Conservation (phyloP, 2,113 vertebrate species). For the Pedionomus torquatus region DNA sequence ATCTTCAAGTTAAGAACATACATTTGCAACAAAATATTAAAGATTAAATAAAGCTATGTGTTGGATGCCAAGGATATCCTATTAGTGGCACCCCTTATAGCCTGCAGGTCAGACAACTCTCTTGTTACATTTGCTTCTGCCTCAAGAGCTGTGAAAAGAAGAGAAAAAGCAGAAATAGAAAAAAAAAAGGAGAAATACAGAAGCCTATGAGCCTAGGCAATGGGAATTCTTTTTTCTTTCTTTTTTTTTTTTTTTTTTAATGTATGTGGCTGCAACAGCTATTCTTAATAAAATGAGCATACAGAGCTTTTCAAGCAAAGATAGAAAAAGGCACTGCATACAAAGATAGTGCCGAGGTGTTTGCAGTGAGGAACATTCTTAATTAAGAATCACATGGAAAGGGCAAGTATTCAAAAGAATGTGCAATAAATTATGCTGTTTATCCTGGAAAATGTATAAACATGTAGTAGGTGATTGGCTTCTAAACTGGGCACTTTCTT, state of each 20-base stretch:
- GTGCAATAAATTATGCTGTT: not conserved
- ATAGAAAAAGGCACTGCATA: not conserved
- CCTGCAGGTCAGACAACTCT: not conserved
- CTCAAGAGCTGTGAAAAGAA: not conserved
- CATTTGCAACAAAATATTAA: not conserved
- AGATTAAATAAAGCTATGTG: not conserved
- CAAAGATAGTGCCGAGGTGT: not conserved
- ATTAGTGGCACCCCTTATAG: not conserved
- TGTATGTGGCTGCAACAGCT: not conserved
- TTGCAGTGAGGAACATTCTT: not conserved
- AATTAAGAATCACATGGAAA: not conserved
- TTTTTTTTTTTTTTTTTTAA: not conserved
- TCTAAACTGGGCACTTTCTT: not conserved
- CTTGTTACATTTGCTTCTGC: not conserved
- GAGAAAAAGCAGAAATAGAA: not conserved
- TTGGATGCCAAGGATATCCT: not conserved
- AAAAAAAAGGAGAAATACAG: not conserved
- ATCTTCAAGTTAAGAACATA: not conserved
- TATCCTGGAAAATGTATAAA: not conserved
- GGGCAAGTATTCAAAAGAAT: not conserved
- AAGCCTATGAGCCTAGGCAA: not conserved
- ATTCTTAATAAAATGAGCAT: not conserved
- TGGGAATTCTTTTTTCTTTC: not conserved
- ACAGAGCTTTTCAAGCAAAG: not conserved
- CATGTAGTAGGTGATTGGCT: not conserved